Evolutionary conservation across 2,888 invertebrate species (phyloP), one percentile per base, ranked within the genome.

Genomic region (Troides aeacus): DNA sequence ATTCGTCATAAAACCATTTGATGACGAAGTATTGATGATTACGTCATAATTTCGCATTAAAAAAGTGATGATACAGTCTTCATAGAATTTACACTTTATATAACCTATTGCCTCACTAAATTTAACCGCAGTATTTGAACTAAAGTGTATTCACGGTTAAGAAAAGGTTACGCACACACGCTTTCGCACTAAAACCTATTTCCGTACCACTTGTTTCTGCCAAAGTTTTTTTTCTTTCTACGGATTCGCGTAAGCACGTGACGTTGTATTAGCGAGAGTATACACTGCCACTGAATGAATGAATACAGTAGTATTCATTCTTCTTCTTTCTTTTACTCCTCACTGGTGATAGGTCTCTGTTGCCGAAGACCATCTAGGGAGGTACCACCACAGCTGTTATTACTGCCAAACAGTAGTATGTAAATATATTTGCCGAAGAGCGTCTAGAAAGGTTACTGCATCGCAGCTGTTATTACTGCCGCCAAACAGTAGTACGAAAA

Each of bases 171-270:
- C 64, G 78, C 79, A 76, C 77, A 76, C 88, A 86, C 82, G 88
- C 86, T 89, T 89, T 85, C 80, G 75, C 77, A 72, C 79, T 81
- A 81, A 80, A 75, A 72, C 76, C 78, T 89, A 87, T 87, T 86
- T 85, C 78, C 74, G 78, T 73, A 74, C 71, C 72, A 69, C 71
- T 74, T 71, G 66, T 81, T 81, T 73, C 77, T 78, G 82, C 81
- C 81, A 82, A 81, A 79, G 80, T 30, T 4, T 81, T 75, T 70
- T 74, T 70, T 66, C 21, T 64, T 60, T 60, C 59, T 63, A 64
- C 62, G 72, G 56, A 21, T 61, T 39, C 46, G 71, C 73, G 80
- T 79, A 76, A 80, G 77, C 80, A 78, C 80, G 75, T 74, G 70
- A 76, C 77, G 75, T 77, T 72, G 74, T 53, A 30, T 81, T 75